Conservation (phyloP, 2,888 invertebrate genomes). For the Scotopteryx bipunctaria region DNA sequence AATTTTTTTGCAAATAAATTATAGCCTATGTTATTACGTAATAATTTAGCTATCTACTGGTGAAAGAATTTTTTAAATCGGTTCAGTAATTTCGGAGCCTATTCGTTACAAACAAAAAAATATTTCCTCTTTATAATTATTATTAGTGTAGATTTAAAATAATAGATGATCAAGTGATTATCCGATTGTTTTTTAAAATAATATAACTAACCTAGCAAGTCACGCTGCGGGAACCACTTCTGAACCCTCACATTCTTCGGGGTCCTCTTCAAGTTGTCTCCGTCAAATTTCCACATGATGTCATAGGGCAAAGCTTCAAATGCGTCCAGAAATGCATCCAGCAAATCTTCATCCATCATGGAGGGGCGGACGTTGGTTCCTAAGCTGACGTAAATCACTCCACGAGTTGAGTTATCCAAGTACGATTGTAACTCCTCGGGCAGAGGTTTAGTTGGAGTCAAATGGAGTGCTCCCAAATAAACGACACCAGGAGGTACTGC, state of each 20-base stretch:
- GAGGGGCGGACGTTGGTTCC: constrained; percentile 43
- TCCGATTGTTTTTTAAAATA: no score
- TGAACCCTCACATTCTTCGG: constrained; percentile 43
- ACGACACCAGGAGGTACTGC: constrained; percentile 49
- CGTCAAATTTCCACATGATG: constrained; percentile 47
- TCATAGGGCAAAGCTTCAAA: constrained; percentile 42
- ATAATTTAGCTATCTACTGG: no score
- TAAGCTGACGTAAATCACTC: constrained; percentile 48
- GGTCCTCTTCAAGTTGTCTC: constrained; percentile 30
- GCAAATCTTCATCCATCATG: constrained; percentile 37
- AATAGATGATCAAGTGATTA: no score
- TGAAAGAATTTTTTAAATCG: no score
- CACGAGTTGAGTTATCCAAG: constrained; percentile 40
- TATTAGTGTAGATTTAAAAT: no score
- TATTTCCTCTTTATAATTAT: no score
- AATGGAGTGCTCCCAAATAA: constrained; percentile 45
- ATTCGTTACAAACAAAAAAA: no score
- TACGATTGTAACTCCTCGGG: constrained; percentile 44
- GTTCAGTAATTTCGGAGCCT: no score
- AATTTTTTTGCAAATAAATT: no score
- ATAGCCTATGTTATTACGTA: no score
- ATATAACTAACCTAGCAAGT: constrained; percentile 38
- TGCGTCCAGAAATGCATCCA: constrained; percentile 39
- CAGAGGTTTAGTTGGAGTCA: constrained; percentile 41
- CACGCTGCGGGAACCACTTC: constrained; percentile 48